Evolutionary conservation across 2,888 invertebrate genomes (phyloP), one percentile per base, ranked within the genome.

Genomic region (Ommatoiulus sabulosus): DNA sequence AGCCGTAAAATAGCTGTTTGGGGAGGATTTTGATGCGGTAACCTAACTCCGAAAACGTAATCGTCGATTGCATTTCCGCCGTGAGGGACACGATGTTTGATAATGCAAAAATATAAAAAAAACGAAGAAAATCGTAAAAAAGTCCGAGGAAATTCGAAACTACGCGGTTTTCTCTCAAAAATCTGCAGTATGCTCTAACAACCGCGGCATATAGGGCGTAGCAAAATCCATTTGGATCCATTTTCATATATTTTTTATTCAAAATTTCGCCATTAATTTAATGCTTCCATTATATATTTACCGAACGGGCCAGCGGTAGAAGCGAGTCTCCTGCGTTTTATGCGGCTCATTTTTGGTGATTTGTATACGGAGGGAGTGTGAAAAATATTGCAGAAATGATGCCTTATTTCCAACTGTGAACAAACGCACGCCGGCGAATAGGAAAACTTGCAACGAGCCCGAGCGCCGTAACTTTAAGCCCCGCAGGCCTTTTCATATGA

Each of bases 261-360:
- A 72, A 72, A 72, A 72, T 72, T 72, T 10, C 72, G 72, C 72
- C 72, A 72, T 72, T 72, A 72, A 72, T 72, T 72, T 72, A 72
- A 72, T 72, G 72, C 72, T 24, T 72, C 24, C 72, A 72, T 72
- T 72, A 72, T 72, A 72, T 72, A 72, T 72, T 72, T 72, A 72
- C 72, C 72, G 72, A 72, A 72, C 12, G 8, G 72, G 72, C 20
- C 7, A 72, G 24, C 24, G 72, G 72, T 24, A 24, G 20, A 24
- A 72, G 72, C 24, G 72, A 72, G 72, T 7, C 24, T 72, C 10
- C 72, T 72, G 72, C 72, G 72, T 72, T 72, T 72, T 72, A 72
- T 72, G 24, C 72, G 72, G 72, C 72, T 72, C 72, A 72, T 72
- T 72, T 72, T 72, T 72, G 72, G 72, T 72, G 72, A 72, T 72